Conservation (phyloP, 2,888 invertebrate genomes). For the Acanthococcus lagerstroemiae region DNA sequence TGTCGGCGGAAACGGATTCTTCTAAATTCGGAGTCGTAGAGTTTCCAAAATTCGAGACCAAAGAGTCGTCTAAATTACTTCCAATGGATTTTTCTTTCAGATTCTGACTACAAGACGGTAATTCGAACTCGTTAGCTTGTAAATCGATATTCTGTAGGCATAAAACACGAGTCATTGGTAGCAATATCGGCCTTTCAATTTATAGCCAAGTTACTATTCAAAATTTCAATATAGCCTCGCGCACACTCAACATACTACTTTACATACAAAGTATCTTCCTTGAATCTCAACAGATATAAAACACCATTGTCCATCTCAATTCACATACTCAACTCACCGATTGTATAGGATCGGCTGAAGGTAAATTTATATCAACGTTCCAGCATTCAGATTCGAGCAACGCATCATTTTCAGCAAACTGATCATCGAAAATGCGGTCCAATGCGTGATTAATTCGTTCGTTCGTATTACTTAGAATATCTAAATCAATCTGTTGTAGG, state of each 20-base stretch:
- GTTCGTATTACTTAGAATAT: constrained; percentile 16
- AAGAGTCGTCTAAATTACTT: not conserved
- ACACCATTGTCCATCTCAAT: no score
- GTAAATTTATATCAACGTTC: constrained; percentile 20
- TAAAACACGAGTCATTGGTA: no score
- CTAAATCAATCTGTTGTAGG: constrained; percentile 17
- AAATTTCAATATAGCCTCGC: no score
- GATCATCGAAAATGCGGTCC: constrained; percentile 19
- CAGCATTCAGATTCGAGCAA: constrained; percentile 21
- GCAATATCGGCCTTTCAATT: no score
- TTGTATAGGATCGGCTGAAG: constrained; percentile 1
- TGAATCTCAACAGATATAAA: no score
- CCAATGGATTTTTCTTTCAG: constrained; percentile 7
- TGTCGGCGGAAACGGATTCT: not conserved
- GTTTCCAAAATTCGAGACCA: constrained; percentile 5
- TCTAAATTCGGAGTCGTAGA: not conserved
- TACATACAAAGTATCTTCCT: no score
- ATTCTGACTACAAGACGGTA: not conserved
- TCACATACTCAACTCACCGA: not conserved
- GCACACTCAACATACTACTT: not conserved
- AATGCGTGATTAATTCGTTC: constrained; percentile 15
- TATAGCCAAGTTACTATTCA: not conserved
- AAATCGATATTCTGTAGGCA: constrained; percentile 13
- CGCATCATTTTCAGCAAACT: constrained; percentile 17
- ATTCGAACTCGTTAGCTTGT: constrained; percentile 1